Base-by-base conservation (phyloP, 1,140 invertebrate species). In the Lethrus apterus region DNA sequence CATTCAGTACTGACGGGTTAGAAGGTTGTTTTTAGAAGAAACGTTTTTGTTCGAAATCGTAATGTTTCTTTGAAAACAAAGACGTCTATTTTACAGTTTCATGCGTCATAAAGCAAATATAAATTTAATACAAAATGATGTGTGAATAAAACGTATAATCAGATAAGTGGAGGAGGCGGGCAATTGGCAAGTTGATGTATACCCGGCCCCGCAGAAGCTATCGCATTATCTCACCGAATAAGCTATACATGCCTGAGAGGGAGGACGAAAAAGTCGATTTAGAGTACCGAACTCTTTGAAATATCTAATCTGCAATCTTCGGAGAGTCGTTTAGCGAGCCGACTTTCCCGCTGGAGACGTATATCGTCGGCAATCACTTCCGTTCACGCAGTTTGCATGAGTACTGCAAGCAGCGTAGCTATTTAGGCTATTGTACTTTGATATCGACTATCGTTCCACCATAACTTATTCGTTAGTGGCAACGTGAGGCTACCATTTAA, bases 231-330 rank as follows among this genome's bases (percentile, higher is more conserved):
- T 35, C 44, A 32, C 32, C 44, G 44, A 46, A 46, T 46, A 46
- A 46, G 24, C 44, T 46, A 46, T 32, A 46, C 44, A 46, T 35
- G 44, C 21, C 43, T 33, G 30, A 13, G 44, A 35, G 44, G 44
- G 29, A 30, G 44, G 44, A 46, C 36, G 44, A 46, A 46, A 46
- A 46, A 46, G 44, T 46, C 44, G 44, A 46, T 46, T 46, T 46
- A 46, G 44, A 35, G 44, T 46, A 46, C 31, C 44, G 44, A 46
- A 46, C 44, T 46, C 44, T 35, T 46, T 46, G 24, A 46, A 46
- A 46, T 46, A 46, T 46, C 44, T 46, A 46, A 46, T 46, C 44
- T 46, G 29, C 44, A 46, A 46, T 46, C 44, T 46, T 46, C 26
- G 44, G 44, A 46, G 44, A 46, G 44, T 46, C 44, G 44, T 46